phyloP scores from a whole-genome alignment of 1,140 invertebrate genomes.

The Drusus annulatus region DNA sequence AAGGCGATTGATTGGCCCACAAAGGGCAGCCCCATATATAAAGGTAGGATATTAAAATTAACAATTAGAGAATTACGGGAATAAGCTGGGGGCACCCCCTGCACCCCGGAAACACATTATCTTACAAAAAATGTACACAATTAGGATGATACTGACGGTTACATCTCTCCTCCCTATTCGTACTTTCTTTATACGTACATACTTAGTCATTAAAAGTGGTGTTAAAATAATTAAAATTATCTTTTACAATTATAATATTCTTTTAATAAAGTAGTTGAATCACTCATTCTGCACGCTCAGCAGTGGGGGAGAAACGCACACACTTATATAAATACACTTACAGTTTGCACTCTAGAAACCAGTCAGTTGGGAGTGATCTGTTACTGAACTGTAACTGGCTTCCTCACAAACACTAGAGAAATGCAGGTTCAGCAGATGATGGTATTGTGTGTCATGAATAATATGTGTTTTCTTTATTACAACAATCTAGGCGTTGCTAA shows the following conservation, averaged over 20 bases:
- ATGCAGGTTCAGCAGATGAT: slow-evolving; percentile 72
- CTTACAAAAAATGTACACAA: slow-evolving; percentile 59
- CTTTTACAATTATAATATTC: slow-evolving; percentile 59
- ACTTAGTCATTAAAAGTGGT: slow-evolving; percentile 59
- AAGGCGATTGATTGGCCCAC: slow-evolving; percentile 40
- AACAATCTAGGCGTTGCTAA: slow-evolving; percentile 63
- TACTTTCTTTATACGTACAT: slow-evolving; percentile 53
- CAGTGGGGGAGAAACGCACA: slow-evolving; percentile 56
- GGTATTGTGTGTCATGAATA: slow-evolving; percentile 74
- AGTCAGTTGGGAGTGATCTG: slow-evolving; percentile 56
- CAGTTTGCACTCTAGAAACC: slow-evolving; percentile 58
- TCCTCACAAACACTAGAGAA: slow-evolving; percentile 71
- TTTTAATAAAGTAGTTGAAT: slow-evolving; percentile 58
- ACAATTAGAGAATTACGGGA: slow-evolving; percentile 56
- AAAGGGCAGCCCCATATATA: slow-evolving; percentile 19
- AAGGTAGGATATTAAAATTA: slow-evolving; percentile 52
- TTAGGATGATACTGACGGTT: slow-evolving; percentile 46
- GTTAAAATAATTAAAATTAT: slow-evolving; percentile 60
- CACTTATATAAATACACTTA: slow-evolving; percentile 59
- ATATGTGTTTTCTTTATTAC: slow-evolving; percentile 70
- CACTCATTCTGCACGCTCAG: slow-evolving; percentile 56
- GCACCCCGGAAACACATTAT: slow-evolving; percentile 52
- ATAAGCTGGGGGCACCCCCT: slow-evolving; percentile 31
- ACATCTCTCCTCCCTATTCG: slow-evolving; percentile 54
- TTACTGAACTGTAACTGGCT: slow-evolving; percentile 53